Conservation (phyloP, 2,888 invertebrate species). For the Cetonia aurata region DNA sequence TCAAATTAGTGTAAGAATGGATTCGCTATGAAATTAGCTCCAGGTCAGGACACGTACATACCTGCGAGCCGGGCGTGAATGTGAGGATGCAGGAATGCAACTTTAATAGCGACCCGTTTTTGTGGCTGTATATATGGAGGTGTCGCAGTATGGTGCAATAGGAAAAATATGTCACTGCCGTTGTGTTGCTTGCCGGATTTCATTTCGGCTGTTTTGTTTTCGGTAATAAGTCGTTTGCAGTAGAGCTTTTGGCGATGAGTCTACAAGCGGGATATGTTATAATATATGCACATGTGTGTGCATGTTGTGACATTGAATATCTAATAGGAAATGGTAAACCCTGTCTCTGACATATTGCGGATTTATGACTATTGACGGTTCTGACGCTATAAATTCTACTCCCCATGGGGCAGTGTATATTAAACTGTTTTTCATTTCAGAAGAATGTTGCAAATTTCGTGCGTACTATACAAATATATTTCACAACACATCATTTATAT, state of each 20-base stretch:
- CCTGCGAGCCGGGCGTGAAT: background rate
- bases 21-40: constrained; percentile 21
- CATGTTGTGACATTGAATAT: no score
- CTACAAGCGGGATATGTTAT: background rate
- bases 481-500: no score
- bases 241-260: background rate
- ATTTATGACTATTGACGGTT: constrained; percentile 11
- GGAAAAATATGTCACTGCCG: constrained; percentile 1
- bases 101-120: background rate
- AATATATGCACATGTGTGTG: no score
- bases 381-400: background rate
- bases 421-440: no score
- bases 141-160: background rate
- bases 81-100: background rate
- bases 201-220: constrained; percentile 17
- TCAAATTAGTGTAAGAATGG: constrained; percentile 1
- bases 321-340: no score
- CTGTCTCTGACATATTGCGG: background rate
- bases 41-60: constrained; percentile 9
- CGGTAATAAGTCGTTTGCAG: constrained; percentile 15
- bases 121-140: background rate
- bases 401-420: background rate
- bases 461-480: no score
- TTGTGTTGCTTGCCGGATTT: background rate
- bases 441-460: no score